A percentile compares a stretch with the other conserved stretches of the same genome.
Conservation (phyloP, 2,113 vertebrate genomes). For the Antechinus flavipes region DNA sequence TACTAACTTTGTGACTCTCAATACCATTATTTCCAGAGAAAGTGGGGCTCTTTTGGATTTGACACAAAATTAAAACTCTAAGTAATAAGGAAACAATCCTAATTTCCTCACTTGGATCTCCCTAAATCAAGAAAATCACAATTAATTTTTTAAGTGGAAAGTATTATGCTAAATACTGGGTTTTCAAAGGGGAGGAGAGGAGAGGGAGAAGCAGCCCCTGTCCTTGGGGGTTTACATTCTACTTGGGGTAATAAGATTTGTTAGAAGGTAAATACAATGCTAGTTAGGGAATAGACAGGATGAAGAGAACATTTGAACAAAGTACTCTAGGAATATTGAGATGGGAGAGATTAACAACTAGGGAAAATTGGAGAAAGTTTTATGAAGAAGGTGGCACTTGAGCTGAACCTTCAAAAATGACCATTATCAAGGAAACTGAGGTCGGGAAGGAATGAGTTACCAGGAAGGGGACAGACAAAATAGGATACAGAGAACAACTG, state of each 20-base stretch:
- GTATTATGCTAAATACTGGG: neutral
- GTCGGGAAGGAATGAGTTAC: neutral
- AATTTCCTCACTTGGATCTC: neutral
- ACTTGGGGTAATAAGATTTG: neutral
- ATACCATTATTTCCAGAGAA: neutral
- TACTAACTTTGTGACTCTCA: neutral
- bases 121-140: neutral
- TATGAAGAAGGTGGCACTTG: neutral
- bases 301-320: neutral
- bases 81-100: neutral
- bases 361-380: neutral
- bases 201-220: neutral
- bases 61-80: neutral
- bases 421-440: too few species aligned
- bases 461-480: neutral
- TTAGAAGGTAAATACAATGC: neutral
- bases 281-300: neutral
- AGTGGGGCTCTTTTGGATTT: neutral
- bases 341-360: neutral
- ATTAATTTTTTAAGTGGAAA: neutral
- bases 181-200: neutral
- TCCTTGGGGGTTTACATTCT: neutral
- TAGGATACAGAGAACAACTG: neutral
- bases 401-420: neutral
- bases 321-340: neutral